Conservation (phyloP, 2,113 vertebrate species). For the Pygoscelis adeliae region DNA sequence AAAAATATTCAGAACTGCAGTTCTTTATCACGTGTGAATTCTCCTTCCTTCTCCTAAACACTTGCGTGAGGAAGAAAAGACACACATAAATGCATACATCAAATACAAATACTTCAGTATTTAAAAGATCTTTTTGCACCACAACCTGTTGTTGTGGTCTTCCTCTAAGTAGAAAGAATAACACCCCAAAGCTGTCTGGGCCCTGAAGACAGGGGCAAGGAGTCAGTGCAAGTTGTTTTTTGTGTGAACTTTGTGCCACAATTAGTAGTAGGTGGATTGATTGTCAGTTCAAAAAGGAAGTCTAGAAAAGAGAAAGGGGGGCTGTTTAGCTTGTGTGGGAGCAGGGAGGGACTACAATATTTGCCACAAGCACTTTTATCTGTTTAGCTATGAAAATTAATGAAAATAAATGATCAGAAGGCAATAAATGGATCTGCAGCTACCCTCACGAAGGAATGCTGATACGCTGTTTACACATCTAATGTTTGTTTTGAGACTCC, state of each 20-base stretch:
- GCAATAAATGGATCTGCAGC: background rate
- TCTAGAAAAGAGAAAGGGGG: background rate
- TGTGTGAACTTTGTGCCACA: background rate
- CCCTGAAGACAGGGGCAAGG: background rate
- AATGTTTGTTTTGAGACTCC: slow-evolving; percentile 46
- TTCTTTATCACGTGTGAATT: background rate
- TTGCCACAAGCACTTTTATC: background rate
- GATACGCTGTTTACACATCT: slow-evolving; percentile 26
- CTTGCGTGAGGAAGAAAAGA: background rate
- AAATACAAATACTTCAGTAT: background rate
- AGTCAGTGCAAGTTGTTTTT: background rate
- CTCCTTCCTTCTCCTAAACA: background rate
- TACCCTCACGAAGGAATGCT: background rate
- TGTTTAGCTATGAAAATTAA: slow-evolving; percentile 24
- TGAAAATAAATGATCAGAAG: slow-evolving; percentile 23
- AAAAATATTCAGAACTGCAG: background rate
- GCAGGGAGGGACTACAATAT: rapidly evolving
- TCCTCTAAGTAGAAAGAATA: background rate
- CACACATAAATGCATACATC: background rate
- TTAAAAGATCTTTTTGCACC: background rate
- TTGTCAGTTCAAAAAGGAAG: background rate
- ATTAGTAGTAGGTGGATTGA: background rate
- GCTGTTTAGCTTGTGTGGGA: background rate
- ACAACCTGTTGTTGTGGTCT: too few species aligned
- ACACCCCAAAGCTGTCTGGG: background rate